Conservation (phyloP, 1,140 invertebrate species). For the Drosophila saltans region DNA sequence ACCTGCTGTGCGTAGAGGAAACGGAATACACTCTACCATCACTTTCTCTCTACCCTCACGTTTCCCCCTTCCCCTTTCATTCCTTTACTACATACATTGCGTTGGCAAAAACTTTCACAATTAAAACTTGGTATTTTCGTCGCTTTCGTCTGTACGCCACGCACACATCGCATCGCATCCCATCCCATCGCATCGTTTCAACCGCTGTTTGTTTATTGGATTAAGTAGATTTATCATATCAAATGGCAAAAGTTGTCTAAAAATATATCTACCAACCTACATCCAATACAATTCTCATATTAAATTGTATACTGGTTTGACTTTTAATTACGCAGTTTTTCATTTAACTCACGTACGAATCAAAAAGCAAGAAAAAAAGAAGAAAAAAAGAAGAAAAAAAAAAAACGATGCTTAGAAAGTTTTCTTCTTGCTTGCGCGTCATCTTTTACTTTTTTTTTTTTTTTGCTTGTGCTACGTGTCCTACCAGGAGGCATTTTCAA, state of each 20-base stretch:
- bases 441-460: conserved; percentile 35
- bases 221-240: conserved; percentile 81
- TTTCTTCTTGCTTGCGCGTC: conserved; percentile 33
- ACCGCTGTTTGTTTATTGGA: conserved; percentile 70
- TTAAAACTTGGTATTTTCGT: conserved; percentile 75
- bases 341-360: conserved; percentile 60
- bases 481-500: conserved; percentile 75
- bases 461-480: conserved; percentile 57
- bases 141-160: conserved; percentile 33
- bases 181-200: conserved; percentile 38
- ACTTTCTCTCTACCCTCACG: conserved; percentile 1
- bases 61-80: not conserved
- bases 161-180: conserved; percentile 50
- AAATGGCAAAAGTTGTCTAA: conserved; percentile 57
- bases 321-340: conserved; percentile 77
- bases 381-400: conserved; percentile 10
- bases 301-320: conserved; percentile 29
- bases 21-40: not conserved
- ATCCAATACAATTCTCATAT: conserved; percentile 33
- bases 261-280: conserved; percentile 53
- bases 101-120: conserved; percentile 65
- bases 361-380: conserved; percentile 16
- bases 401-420: conserved; percentile 53
- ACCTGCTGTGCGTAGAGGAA: conserved; percentile 59
- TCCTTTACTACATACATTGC: conserved; percentile 20